Evolutionary conservation across 2,113 vertebrate genomes (phyloP).

Genomic region (Corynorhinus townsendii): DNA sequence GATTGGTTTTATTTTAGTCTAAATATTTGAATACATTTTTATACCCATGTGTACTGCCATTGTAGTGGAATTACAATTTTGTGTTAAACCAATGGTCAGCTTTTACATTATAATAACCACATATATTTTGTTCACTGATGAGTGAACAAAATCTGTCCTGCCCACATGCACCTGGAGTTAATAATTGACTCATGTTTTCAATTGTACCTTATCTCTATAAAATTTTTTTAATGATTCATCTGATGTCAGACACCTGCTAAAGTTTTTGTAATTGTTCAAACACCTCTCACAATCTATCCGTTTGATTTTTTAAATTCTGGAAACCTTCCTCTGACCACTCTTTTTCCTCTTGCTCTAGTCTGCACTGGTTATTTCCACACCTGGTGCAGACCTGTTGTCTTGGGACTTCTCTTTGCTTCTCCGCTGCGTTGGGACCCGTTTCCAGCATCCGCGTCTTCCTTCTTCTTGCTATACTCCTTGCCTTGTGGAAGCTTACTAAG

Average conservation of each 20-base stretch:
- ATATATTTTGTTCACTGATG: not conserved
- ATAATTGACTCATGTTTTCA: slow-evolving; percentile 9
- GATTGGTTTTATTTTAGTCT: not conserved
- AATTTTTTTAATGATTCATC: not conserved
- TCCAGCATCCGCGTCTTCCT: not conserved
- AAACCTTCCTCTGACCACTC: not conserved
- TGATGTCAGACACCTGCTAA: not conserved
- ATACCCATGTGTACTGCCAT: not conserved
- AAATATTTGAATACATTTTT: not conserved
- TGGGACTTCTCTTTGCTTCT: not conserved
- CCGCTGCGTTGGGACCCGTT: not conserved
- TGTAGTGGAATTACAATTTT: not conserved
- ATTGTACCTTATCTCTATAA: not conserved
- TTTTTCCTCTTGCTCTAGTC: not conserved
- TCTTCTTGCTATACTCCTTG: not conserved
- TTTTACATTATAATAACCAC: not conserved
- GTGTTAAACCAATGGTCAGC: not conserved
- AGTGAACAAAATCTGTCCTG: not conserved
- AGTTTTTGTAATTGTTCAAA: slow-evolving; percentile 6
- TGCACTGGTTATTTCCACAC: not conserved
- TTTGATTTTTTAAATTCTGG: not conserved
- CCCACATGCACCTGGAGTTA: not conserved
- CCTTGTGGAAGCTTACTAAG: slow-evolving; percentile 16
- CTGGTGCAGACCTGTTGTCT: not conserved
- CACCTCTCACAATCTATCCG: not conserved